A percentile compares a stretch with the other conserved stretches of the same genome.
Conservation (phyloP, 2,797 vertebrate species). For the Masticophis lateralis region DNA sequence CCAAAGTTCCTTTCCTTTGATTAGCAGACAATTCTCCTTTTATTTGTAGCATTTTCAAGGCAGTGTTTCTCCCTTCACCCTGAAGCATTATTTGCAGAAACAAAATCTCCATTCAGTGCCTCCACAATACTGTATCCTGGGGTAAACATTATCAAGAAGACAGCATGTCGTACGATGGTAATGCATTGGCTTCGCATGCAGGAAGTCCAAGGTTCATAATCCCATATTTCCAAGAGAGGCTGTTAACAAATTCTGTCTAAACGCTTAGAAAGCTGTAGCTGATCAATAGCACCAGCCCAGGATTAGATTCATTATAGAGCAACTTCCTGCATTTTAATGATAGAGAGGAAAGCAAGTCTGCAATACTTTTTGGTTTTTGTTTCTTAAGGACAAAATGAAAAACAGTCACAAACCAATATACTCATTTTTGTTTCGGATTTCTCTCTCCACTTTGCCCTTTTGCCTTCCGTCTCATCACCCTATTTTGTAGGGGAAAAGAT, state of each 20-base stretch:
- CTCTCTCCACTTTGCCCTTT: not conserved
- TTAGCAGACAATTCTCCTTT: not conserved
- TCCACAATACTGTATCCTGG: not conserved
- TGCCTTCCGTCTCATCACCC: not conserved
- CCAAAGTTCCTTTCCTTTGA: not conserved
- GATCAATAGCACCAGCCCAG: not conserved
- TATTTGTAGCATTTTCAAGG: not conserved
- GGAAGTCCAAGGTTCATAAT: not conserved
- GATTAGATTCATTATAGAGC: not conserved
- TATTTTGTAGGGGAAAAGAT: not conserved
- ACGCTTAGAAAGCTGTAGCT: not conserved
- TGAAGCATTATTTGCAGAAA: not conserved
- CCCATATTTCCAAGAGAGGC: not conserved
- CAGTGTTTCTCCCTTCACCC: not conserved
- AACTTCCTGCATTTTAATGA: not conserved
- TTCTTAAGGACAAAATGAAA: not conserved
- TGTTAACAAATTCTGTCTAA: not conserved
- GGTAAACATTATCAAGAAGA: not conserved
- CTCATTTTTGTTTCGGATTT: not conserved
- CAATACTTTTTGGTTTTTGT: not conserved
- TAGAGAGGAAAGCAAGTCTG: not conserved
- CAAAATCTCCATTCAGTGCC: not conserved
- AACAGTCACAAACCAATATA: not conserved
- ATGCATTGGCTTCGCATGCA: not conserved
- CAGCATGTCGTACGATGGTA: not conserved